Evolutionary conservation across 2,797 vertebrate species (phyloP), one percentile per base, ranked within the genome.

Genomic region (Tamandua tetradactyla): DNA sequence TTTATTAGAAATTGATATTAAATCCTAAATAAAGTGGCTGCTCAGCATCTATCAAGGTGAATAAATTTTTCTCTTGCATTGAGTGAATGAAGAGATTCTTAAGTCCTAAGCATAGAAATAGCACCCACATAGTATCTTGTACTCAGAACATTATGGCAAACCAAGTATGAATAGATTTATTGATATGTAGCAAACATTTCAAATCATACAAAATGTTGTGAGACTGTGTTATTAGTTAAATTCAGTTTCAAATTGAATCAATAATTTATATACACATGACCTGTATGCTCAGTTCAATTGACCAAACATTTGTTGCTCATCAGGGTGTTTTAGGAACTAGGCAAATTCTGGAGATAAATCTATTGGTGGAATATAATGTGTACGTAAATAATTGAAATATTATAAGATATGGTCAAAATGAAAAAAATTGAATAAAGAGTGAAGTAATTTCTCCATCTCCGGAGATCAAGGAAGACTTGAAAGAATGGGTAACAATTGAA

Each of bases 31-130:
- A 52, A 17, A 52, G 14, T 52, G 49, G 17, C 49, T 17, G 15
- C 49, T 52, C 49, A 52, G 49, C 49, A 52, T 52, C 49, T 52
- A 52, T 52, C 49, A 17, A 52, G 49, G 14, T 52, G 49, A 52
- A 52, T 15, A 52, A 15, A 52, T 52, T 82, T 80, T 81, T 81
- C 37, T 86, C 74, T 68, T 76, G 79, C 64, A n/a, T 85, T 83
- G 57, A 75, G 35, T 69, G 7, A 25, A 78, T 11, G 23, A 61
- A 81, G 23, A 47, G 14, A 13, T 14, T 3, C n/a, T 14, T 57
- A 20, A 92, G 13, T 5, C 9, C 6, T 61, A 2, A 18, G 35
- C 32, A 6, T 4, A 69, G 74, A 93, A 91, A 35, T 10, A n/a
- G 47, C 0, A 7, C 10, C 1, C 32, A 78, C 1, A 5, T 0